Percentiles rank a stretch among this genome's conserved stretches.
These are phyloP conservation scores for Lacerta agilis DNA, from an alignment of 2,797 vertebrate species.

Conservation along the genomic window DNA sequence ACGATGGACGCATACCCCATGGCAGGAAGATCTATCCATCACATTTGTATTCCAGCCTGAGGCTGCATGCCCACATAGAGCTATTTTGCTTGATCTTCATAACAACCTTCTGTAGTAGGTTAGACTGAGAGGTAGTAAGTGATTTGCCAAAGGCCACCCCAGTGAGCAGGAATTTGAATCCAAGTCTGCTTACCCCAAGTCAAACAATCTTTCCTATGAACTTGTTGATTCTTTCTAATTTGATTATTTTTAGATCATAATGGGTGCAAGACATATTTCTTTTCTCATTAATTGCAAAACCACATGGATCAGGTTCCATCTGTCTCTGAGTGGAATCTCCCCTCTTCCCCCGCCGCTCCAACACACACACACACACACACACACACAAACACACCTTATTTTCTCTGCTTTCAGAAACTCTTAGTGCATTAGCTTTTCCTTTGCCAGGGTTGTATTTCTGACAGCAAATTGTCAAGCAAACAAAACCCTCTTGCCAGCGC, in stretches of 20 bases:
- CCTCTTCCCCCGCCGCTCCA: background rate
- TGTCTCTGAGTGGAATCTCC: background rate
- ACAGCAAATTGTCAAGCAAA: slow-evolving; percentile 3
- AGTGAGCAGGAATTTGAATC: background rate
- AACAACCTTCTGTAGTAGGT: background rate
- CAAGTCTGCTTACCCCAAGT: background rate
- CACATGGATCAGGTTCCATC: background rate
- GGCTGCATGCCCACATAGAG: background rate
- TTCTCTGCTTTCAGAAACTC: background rate
- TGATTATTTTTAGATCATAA: background rate
- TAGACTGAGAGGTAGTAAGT: background rate
- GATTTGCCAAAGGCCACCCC: background rate
- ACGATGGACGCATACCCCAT: background rate
- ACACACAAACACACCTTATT: background rate
- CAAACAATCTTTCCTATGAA: background rate
- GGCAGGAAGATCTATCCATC: background rate
- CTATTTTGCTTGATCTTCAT: background rate
- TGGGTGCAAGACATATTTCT: background rate
- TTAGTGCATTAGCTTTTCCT: background rate
- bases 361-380: no score
- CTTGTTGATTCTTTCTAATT: background rate
- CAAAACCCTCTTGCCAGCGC: background rate
- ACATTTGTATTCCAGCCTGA: background rate
- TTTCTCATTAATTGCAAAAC: background rate
- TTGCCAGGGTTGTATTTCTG: background rate